Conservation (phyloP, 2,113 vertebrate genomes). For the Amblyopsis rosae region DNA sequence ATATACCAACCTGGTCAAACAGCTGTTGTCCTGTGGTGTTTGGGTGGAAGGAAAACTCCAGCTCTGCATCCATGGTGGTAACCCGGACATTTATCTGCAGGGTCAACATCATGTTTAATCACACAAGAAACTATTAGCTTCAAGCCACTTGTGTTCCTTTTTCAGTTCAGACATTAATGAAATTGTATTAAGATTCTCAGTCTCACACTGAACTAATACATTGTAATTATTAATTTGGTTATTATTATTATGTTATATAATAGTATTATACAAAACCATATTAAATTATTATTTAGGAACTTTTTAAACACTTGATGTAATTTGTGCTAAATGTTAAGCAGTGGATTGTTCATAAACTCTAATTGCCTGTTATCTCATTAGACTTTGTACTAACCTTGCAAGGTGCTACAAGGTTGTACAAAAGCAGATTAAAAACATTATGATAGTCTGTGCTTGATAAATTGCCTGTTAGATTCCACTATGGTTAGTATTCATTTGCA, state of each 20-base stretch:
- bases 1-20: slow-evolving; percentile 87
- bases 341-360: slow-evolving; percentile 68
- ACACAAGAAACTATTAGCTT: not conserved
- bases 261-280: not conserved
- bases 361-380: slow-evolving; percentile 70
- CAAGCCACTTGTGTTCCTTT: too few relatives aligned
- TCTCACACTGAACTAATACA: too few relatives aligned
- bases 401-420: slow-evolving; percentile 50
- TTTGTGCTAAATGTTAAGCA: slow-evolving; percentile 13
- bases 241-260: too few relatives aligned
- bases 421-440: slow-evolving; percentile 42
- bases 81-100: slow-evolving; percentile 92
- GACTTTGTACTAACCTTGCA: slow-evolving; percentile 69
- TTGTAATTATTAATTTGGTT: too few relatives aligned
- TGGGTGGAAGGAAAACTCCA: slow-evolving; percentile 95
- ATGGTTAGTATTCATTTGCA: not conserved
- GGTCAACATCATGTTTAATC: slow-evolving; percentile 29
- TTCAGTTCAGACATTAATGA: too few relatives aligned
- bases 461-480: not conserved
- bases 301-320: not conserved
- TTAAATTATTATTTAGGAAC: not conserved
- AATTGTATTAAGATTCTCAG: too few relatives aligned
- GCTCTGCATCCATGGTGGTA: slow-evolving; percentile 94
- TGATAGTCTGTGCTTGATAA: slow-evolving; percentile 35
- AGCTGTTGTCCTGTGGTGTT: slow-evolving; percentile 94